Conservation (phyloP, 2,888 invertebrate genomes). For the Catocala fraxini region DNA sequence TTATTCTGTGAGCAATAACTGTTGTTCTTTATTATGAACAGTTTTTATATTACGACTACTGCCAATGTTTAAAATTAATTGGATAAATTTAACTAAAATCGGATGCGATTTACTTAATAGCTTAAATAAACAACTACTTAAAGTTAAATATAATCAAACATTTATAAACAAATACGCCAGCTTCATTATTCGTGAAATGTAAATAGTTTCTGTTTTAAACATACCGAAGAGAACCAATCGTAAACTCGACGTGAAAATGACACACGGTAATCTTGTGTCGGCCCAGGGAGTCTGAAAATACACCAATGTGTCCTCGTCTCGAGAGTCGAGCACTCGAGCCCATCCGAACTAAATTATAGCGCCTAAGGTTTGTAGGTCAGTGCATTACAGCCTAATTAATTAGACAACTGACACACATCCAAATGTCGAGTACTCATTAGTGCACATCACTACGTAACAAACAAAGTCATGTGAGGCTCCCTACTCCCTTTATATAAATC, state of each 20-base stretch:
- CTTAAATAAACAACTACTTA: not conserved
- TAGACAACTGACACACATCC: slow-evolving; percentile 55
- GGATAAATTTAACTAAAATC: not conserved
- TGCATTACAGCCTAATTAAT: slow-evolving; percentile 56
- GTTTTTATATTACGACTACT: too few species aligned
- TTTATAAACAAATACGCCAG: slow-evolving; percentile 2
- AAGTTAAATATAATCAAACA: not conserved
- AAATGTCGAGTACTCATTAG: slow-evolving; percentile 27
- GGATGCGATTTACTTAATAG: too few species aligned
- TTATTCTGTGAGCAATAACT: not conserved
- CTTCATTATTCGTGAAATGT: slow-evolving; percentile 28
- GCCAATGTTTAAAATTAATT: not conserved
- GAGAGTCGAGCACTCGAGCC: slow-evolving; percentile 21
- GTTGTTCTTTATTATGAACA: too few species aligned
- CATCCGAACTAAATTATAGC: slow-evolving; percentile 49
- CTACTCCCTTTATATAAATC: not conserved
- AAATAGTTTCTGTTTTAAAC: slow-evolving; percentile 30
- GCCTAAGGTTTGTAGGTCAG: slow-evolving; percentile 60
- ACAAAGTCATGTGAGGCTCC: not conserved
- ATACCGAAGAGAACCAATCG: slow-evolving; percentile 33
- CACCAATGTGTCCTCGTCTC: slow-evolving; percentile 47
- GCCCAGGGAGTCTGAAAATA: slow-evolving; percentile 66
- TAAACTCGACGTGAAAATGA: slow-evolving; percentile 49
- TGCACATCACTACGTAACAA: slow-evolving; percentile 1
- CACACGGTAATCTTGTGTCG: slow-evolving; percentile 41